phyloP scores from a whole-genome alignment of 2,113 vertebrate species.

The Lepidiolamprologus cunningtoni region DNA sequence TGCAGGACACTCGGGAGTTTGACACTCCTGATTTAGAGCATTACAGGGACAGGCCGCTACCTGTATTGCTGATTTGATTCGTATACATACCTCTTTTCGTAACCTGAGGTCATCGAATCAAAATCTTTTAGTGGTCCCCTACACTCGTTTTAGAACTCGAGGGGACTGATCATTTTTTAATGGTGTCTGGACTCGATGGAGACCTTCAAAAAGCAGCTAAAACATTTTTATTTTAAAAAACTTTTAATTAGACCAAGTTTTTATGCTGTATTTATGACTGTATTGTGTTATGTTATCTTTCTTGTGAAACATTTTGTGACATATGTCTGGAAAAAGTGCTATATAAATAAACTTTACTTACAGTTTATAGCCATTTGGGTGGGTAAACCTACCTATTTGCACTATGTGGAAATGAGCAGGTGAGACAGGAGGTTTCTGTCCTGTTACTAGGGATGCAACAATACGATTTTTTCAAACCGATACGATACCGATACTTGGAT shows the following conservation, averaged over 20 bases:
- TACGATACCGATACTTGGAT: too few species aligned
- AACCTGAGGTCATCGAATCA: neutral
- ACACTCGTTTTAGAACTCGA: rapidly evolving
- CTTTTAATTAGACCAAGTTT: rapidly evolving
- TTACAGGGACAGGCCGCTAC: neutral
- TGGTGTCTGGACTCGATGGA: neutral
- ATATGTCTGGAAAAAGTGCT: neutral
- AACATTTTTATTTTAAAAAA: neutral
- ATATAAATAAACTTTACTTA: neutral
- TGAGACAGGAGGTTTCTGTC: neutral
- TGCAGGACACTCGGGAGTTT: neutral
- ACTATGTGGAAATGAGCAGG: neutral
- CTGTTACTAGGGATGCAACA: neutral
- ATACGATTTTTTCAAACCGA: too few species aligned
- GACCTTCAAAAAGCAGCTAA: neutral
- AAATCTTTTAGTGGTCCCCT: neutral
- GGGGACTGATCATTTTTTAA: rapidly evolving
- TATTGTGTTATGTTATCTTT: neutral
- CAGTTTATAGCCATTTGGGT: rapidly evolving
- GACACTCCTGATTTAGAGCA: rapidly evolving
- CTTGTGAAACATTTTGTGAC: neutral
- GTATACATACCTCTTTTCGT: neutral
- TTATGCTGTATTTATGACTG: neutral
- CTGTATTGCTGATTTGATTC: neutral
- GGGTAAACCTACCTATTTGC: neutral